These are phyloP conservation scores for Clunio marinus DNA, from an alignment of 2,888 invertebrate species.

Conservation along the genomic window DNA sequence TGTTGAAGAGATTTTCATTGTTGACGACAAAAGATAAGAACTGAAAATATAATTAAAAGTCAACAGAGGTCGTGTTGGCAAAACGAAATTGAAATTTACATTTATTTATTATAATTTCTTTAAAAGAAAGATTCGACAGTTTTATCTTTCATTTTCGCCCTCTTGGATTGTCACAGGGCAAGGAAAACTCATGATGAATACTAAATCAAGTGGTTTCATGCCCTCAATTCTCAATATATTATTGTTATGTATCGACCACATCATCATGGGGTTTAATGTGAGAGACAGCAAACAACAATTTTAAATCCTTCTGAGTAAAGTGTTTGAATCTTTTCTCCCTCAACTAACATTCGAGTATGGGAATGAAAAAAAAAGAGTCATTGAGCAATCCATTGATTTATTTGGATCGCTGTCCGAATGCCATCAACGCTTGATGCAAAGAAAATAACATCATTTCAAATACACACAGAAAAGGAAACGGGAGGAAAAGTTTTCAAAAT, in stretches of 20 bases:
- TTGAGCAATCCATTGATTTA: slow-evolving; percentile 23
- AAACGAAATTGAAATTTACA: slow-evolving; percentile 5
- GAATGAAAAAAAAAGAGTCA: background rate
- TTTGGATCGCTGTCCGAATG: slow-evolving; percentile 25
- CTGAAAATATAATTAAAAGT: background rate
- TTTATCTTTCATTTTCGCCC: background rate
- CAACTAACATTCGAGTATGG: background rate
- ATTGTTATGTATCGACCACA: slow-evolving; percentile 34
- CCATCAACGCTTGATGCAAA: slow-evolving; percentile 32
- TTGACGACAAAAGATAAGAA: background rate
- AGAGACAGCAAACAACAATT: slow-evolving; percentile 36
- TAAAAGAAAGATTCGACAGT: background rate
- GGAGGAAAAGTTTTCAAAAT: background rate
- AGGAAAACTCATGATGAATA: slow-evolving; percentile 27
- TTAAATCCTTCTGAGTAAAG: slow-evolving; percentile 29
- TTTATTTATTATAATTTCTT: background rate
- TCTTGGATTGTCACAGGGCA: too few relatives aligned
- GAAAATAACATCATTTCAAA: slow-evolving; percentile 28
- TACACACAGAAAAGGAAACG: background rate
- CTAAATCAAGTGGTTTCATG: slow-evolving; percentile 2
- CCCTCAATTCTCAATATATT: slow-evolving; percentile 13
- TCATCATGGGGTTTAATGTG: slow-evolving; percentile 32
- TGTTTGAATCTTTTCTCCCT: slow-evolving; percentile 14
- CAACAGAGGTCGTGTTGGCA: background rate
- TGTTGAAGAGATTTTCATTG: background rate